Evolutionary conservation across 2,797 vertebrate species (phyloP).

Genomic region (Hephaestus fuliginosus): DNA sequence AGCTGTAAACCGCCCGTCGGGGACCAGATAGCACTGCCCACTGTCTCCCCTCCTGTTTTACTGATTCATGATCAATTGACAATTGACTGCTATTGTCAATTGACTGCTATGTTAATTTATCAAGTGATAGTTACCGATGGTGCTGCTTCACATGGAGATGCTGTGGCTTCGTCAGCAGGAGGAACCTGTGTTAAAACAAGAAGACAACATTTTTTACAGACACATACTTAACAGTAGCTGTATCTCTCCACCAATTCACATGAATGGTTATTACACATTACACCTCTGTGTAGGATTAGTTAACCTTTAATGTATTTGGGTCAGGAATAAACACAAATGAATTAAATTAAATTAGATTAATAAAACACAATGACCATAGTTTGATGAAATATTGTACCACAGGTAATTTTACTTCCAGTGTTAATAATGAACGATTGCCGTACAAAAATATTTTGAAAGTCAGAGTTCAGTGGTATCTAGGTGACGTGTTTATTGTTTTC

Average conservation of each 20-base stretch:
- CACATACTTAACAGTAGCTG: too few relatives aligned
- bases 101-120: too few relatives aligned
- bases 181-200: slow-evolving; percentile 48
- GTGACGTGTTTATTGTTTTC: too few relatives aligned
- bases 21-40: too few relatives aligned
- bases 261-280: not conserved
- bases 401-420: not conserved
- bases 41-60: too few relatives aligned
- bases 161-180: slow-evolving; percentile 56
- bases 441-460: too few relatives aligned
- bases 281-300: not conserved
- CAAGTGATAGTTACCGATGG: slow-evolving; percentile 62
- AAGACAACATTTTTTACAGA: not conserved
- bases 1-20: too few relatives aligned
- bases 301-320: not conserved
- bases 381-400: not conserved
- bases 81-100: too few relatives aligned
- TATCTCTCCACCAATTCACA: not conserved
- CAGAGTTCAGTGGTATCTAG: too few relatives aligned
- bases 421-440: not conserved
- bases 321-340: not conserved
- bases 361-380: not conserved
- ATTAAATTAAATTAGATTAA: not conserved
- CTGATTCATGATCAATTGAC: too few relatives aligned
- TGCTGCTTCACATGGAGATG: slow-evolving; percentile 53